phyloP scores from a whole-genome alignment of 2,888 invertebrate species.

The Thyatira batis region DNA sequence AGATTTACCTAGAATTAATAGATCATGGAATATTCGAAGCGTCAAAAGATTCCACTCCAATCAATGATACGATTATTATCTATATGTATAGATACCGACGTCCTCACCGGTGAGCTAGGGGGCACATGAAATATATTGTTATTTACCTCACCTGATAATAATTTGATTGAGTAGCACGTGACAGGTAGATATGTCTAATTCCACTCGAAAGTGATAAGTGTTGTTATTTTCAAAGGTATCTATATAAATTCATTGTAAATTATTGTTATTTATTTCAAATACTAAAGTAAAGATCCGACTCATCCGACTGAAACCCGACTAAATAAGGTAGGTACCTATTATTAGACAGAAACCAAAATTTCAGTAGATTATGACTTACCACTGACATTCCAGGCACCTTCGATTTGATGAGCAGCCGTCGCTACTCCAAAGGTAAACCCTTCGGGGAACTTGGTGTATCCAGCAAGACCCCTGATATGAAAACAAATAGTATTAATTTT shows the following conservation, averaged over 20 bases:
- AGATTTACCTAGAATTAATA: slow-evolving; percentile 79
- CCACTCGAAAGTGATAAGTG: not conserved
- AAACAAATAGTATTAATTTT: not conserved
- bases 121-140: not conserved
- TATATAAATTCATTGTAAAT: not conserved
- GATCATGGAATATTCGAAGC: too few relatives aligned
- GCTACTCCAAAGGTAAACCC: slow-evolving; percentile 77
- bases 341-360: too few relatives aligned
- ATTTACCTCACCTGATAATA: not conserved
- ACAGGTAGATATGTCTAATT: not conserved
- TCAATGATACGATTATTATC: too few relatives aligned
- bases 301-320: too few relatives aligned
- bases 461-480: slow-evolving; percentile 45
- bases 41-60: not conserved
- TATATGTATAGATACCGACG: not conserved
- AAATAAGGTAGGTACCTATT: not conserved
- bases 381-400: slow-evolving; percentile 84
- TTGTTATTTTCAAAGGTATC: not conserved
- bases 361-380: slow-evolving; percentile 61
- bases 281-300: too few relatives aligned
- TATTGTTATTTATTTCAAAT: slow-evolving; percentile 3
- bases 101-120: not conserved
- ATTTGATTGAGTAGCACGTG: not conserved
- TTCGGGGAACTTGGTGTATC: slow-evolving; percentile 72
- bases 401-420: slow-evolving; percentile 84